Evolutionary conservation across 2,888 invertebrate genomes (phyloP), one percentile per base, ranked within the genome.

Genomic region (Onchidella celtica): DNA sequence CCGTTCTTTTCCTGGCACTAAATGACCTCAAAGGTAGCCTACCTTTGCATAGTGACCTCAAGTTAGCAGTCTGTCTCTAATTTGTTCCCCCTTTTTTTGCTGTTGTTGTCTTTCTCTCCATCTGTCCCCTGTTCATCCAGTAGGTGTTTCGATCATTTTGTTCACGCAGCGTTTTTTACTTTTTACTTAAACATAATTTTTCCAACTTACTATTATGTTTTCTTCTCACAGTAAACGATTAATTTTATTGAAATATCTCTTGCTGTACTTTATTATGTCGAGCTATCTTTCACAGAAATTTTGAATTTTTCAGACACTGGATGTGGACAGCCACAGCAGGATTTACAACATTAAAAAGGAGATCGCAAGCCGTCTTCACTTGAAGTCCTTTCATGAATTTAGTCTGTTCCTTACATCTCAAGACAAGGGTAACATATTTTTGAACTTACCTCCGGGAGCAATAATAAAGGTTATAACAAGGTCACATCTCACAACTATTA

Each of bases 401-500:
- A 88, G 89, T 34, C 74, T 91, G 2, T 90, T 89, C 85, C 85
- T 90, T 76, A 89, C 88, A 32, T 72, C 87, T 17, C 80, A 85
- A 29, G 89, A 89, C 61, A 88, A 85, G 86, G 87, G 90, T 90
- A 59, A 47, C n/a, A n/a, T n/a, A n/a, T n/a, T n/a, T 32, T 14
- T 74, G 34, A 32, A 29, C 32, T 32, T 32, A 74, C 59, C 21
- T 55, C 55, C 11, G 55, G 17, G 55, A 11, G 55, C 55, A 55
- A 55, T 55, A 11, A 55, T 17, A 11, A 55, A 17, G 55, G 17
- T 17, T 55, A 11, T 11, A 55, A 55, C 55, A 11, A 11, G 17
- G 55, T 14, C 55, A 11, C 55, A 11, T 17, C 55, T 55, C 55
- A 55, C 55, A n/a, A n/a, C n/a, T n/a, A n/a, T n/a, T n/a, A n/a